Evolutionary conservation across 92 coral and sea anemone species (phyloP).

Genomic region (Phymanthus crucifer): DNA sequence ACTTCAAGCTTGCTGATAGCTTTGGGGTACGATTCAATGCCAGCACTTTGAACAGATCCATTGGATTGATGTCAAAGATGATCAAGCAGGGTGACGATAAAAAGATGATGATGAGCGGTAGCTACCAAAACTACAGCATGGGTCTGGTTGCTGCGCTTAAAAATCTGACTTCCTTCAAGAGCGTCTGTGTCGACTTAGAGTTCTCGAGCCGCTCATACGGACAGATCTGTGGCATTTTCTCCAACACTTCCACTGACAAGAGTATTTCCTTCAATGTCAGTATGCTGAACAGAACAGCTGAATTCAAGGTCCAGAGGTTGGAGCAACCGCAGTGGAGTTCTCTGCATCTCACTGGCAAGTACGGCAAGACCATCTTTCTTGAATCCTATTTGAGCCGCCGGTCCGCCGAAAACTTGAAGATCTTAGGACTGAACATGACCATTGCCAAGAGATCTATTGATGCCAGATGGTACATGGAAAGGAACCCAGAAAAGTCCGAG

Average conservation of each 20-base stretch:
- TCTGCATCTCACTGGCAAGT: slow-evolving; percentile 59
- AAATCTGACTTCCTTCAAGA: slow-evolving; percentile 48
- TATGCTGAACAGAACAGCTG: slow-evolving; percentile 63
- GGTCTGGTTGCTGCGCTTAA: slow-evolving; percentile 65
- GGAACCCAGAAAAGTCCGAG: slow-evolving; percentile 34
- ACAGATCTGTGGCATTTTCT: slow-evolving; percentile 56
- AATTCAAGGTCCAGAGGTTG: slow-evolving; percentile 60
- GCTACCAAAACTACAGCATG: slow-evolving; percentile 74
- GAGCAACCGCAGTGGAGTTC: slow-evolving; percentile 34
- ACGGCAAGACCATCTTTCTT: slow-evolving; percentile 55
- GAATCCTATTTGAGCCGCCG: slow-evolving; percentile 68
- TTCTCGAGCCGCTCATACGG: slow-evolving; percentile 64
- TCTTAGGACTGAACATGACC: slow-evolving; percentile 62
- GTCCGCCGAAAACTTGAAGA: slow-evolving; percentile 38
- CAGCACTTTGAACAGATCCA: slow-evolving; percentile 57
- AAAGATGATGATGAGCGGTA: slow-evolving; percentile 60
- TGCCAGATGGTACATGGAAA: slow-evolving; percentile 63
- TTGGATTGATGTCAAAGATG: slow-evolving; percentile 58
- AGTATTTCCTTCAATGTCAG: slow-evolving; percentile 67
- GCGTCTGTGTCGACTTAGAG: slow-evolving; percentile 62
- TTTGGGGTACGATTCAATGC: slow-evolving; percentile 73
- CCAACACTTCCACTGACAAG: slow-evolving; percentile 65
- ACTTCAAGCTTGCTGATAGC: slow-evolving; percentile 48
- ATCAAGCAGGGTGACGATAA: slow-evolving; percentile 47
- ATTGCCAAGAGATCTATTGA: slow-evolving; percentile 52